Evolutionary conservation across 2,113 vertebrate species (phyloP).

Genomic region (Bostrychus sinensis): DNA sequence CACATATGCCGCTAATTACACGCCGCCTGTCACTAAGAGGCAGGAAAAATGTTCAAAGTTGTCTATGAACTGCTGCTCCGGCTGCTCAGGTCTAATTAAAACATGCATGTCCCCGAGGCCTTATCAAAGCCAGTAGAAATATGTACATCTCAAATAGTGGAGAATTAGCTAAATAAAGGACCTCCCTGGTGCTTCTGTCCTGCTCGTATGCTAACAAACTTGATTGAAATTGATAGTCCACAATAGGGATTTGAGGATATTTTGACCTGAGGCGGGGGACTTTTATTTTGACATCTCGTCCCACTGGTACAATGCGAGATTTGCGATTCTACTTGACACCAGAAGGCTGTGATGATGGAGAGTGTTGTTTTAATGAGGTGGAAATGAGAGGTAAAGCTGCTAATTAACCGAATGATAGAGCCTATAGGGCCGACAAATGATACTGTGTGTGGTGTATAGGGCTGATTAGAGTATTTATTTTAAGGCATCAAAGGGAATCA

Average conservation of each 20-base stretch:
- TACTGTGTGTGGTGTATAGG: constrained; percentile 22
- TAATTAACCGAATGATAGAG: constrained; percentile 71
- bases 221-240: constrained; percentile 66
- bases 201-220: constrained; percentile 62
- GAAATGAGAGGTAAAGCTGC: constrained; percentile 71
- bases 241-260: constrained; percentile 69
- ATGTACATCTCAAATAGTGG: constrained; percentile 73
- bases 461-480: constrained; percentile 55
- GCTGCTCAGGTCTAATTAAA: constrained; percentile 73
- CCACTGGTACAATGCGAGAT: constrained; percentile 58
- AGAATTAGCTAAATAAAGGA: constrained; percentile 75
- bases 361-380: constrained; percentile 69
- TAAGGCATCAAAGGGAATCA: constrained; percentile 50
- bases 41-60: constrained; percentile 75
- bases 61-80: constrained; percentile 68
- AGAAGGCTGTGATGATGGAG: constrained; percentile 54
- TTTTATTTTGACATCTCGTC: constrained; percentile 77
- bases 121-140: constrained; percentile 74
- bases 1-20: constrained; percentile 78
- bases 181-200: constrained; percentile 71
- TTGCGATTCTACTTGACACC: constrained; percentile 61
- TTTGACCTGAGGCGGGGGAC: constrained; percentile 71
- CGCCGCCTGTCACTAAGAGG: constrained; percentile 73
- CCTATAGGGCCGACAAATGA: constrained; percentile 56
- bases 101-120: constrained; percentile 72